phyloP scores from a whole-genome alignment of 2,797 vertebrate genomes.

The Ataeniobius toweri region DNA sequence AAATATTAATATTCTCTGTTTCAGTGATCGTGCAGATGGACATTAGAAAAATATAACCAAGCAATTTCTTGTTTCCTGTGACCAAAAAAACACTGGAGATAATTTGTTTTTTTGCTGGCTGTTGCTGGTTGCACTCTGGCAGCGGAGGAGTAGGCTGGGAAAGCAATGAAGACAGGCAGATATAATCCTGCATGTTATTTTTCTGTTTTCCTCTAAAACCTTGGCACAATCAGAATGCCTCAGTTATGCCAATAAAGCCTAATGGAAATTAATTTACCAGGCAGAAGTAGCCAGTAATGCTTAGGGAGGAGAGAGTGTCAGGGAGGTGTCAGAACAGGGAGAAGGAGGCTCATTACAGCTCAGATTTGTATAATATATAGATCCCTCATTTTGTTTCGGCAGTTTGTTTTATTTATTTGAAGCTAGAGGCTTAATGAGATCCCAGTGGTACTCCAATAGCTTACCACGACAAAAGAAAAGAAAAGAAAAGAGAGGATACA shows the following conservation, averaged over 20 bases:
- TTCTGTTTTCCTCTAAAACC: conserved; percentile 57
- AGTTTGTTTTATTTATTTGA: conserved; percentile 86
- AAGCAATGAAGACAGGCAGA: conserved; percentile 62
- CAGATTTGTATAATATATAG: conserved; percentile 61
- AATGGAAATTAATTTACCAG: conserved; percentile 81
- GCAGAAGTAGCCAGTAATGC: conserved; percentile 72
- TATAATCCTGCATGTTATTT: conserved; percentile 67
- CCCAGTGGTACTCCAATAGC: conserved; percentile 78
- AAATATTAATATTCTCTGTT: conserved; percentile 55
- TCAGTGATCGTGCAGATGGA: conserved; percentile 59
- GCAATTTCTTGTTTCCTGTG: conserved; percentile 23
- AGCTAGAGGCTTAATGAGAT: conserved; percentile 85
- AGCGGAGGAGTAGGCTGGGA: conserved; percentile 58
- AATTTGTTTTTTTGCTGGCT: conserved; percentile 63
- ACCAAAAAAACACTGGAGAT: conserved; percentile 36
- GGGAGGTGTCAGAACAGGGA: conserved; percentile 69
- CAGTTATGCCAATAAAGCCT: conserved; percentile 76
- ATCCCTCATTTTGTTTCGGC: conserved; percentile 78
- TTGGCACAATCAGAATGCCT: conserved; percentile 73
- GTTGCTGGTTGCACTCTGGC: conserved; percentile 65
- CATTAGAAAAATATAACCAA: conserved; percentile 46
- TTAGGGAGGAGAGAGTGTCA: conserved; percentile 59
- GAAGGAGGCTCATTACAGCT: conserved; percentile 72
- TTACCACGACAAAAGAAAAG: conserved; percentile 53
- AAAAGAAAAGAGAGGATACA: conserved; percentile 38